Percentiles rank a stretch among this genome's conserved stretches.
These are phyloP conservation scores for Poeciliopsis gracilis DNA, from an alignment of 2,797 vertebrate genomes.

Conservation along the genomic window DNA sequence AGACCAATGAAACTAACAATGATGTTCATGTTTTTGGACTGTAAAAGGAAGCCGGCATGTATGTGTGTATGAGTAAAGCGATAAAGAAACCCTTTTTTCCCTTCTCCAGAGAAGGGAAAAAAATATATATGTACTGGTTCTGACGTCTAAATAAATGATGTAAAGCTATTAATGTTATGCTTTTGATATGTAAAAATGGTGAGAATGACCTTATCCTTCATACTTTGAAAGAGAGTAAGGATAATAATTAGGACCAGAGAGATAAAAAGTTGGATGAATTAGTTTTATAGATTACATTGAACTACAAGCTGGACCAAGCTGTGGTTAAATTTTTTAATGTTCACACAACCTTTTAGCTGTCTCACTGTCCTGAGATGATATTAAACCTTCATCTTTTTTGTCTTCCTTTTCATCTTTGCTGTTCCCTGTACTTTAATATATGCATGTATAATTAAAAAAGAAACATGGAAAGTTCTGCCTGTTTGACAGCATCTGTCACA, in stretches of 20 bases:
- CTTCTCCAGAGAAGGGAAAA: neutral
- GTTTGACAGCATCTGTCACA: conserved; percentile 39
- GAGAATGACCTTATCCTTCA: neutral
- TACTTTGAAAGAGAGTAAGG: neutral
- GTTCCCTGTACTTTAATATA: neutral
- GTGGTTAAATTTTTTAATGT: neutral
- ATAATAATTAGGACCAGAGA: neutral
- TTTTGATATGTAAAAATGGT: neutral
- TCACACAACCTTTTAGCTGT: neutral
- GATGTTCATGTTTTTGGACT: too few species aligned
- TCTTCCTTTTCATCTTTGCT: neutral
- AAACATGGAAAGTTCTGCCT: neutral
- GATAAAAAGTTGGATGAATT: neutral
- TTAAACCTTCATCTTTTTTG: neutral
- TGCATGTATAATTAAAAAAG: conserved; percentile 3
- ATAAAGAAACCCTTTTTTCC: neutral
- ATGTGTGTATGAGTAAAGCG: neutral
- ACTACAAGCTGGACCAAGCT: neutral
- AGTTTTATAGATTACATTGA: too few species aligned
- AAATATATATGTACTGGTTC: neutral
- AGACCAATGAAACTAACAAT: too few species aligned
- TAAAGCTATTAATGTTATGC: neutral
- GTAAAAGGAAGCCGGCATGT: too few species aligned
- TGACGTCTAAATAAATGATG: neutral
- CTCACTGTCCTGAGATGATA: neutral